A percentile compares a stretch with the other conserved stretches of the same genome.
Evolutionary conservation across 2,113 vertebrate species (phyloP).

Genomic region (Eulemur rufifrons): DNA sequence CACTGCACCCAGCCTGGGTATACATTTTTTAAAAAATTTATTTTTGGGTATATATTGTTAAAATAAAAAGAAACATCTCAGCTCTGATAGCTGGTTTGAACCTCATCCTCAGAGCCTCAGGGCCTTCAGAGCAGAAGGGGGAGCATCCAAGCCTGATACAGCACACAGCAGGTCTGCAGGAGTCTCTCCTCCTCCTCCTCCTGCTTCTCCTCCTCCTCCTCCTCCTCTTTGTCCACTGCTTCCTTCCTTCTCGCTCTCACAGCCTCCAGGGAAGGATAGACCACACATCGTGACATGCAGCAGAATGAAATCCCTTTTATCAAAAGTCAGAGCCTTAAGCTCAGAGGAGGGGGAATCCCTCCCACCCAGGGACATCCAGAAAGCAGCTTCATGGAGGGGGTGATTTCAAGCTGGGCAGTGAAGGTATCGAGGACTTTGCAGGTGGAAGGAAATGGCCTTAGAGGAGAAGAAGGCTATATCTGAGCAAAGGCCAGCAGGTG

Average conservation of each 20-base stretch:
- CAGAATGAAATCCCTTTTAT: neutral
- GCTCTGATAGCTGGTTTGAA: neutral
- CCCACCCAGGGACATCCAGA: too few relatives aligned
- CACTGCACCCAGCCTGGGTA: too few relatives aligned
- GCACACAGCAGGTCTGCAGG: neutral
- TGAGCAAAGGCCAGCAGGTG: neutral
- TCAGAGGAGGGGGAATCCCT: neutral
- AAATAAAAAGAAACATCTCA: neutral
- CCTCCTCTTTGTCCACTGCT: rapidly evolving
- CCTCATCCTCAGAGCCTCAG: neutral
- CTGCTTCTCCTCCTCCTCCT: neutral
- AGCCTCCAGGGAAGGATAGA: neutral
- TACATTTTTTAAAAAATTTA: too few relatives aligned
- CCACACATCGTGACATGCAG: rapidly evolving
- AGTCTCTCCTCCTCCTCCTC: neutral
- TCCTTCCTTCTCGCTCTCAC: neutral
- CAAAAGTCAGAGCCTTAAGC: neutral
- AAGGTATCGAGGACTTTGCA: neutral
- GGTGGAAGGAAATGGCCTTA: neutral
- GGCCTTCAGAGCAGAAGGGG: neutral
- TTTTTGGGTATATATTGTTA: neutral
- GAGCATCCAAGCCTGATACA: neutral
- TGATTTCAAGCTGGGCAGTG: neutral
- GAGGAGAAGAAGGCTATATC: neutral
- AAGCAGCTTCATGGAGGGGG: neutral